Percentiles rank a stretch among this genome's conserved stretches.
Evolutionary conservation across 2,888 invertebrate genomes (phyloP).

Genomic region (Polylopha cassiicola): DNA sequence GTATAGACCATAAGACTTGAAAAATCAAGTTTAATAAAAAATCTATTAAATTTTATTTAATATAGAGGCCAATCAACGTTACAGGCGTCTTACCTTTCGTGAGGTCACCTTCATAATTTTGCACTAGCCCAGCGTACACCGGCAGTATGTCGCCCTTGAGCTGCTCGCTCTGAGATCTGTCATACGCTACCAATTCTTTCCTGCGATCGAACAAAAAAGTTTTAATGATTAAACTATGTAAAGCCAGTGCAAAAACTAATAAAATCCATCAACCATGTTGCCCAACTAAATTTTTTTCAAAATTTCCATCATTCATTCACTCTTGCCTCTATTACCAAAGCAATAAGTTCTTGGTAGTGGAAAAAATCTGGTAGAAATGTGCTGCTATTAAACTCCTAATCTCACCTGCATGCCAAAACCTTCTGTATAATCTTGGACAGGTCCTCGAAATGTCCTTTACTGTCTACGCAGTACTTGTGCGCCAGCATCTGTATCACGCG

Average conservation of each 20-base stretch:
- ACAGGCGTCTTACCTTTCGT: conserved; percentile 49
- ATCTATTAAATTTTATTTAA: not conserved
- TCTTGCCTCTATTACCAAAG: too few relatives aligned
- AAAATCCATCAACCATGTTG: too few relatives aligned
- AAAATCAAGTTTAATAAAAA: too few relatives aligned
- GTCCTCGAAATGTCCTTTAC: conserved; percentile 96
- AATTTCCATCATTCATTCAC: too few relatives aligned
- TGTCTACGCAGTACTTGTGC: conserved; percentile 96
- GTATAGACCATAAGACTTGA: too few relatives aligned
- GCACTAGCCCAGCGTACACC: conserved; percentile 65
- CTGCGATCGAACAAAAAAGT: conserved; percentile 33
- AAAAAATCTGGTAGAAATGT: not conserved
- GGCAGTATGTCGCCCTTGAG: conserved; percentile 64
- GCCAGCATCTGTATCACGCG: conserved; percentile 95
- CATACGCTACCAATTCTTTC: conserved; percentile 93
- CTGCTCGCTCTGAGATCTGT: conserved; percentile 86
- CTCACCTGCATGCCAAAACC: conserved; percentile 89
- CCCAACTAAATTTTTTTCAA: too few relatives aligned
- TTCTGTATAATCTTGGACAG: conserved; percentile 93
- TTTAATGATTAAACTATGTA: too few relatives aligned
- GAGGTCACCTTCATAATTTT: conserved; percentile 66
- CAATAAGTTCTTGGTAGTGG: too few relatives aligned
- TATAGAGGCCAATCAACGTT: not conserved
- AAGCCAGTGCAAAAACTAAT: too few relatives aligned
- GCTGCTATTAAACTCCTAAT: not conserved